Percentiles rank a stretch among this genome's conserved stretches.
phyloP scores from a whole-genome alignment of 2,113 vertebrate genomes.

The Hippopotamus amphibius region DNA sequence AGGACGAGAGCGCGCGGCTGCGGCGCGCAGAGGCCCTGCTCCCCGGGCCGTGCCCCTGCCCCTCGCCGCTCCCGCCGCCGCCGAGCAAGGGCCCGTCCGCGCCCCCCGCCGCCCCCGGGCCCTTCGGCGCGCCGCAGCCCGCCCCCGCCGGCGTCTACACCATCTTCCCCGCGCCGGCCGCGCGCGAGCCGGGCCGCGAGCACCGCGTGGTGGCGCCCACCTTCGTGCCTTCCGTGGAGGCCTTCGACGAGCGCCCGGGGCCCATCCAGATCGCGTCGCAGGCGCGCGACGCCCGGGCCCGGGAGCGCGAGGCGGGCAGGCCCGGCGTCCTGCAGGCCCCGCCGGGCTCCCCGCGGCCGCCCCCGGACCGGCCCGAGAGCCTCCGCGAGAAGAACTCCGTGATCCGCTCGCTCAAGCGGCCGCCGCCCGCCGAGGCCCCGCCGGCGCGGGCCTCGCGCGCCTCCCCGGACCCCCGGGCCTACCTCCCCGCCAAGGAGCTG shows the following conservation, averaged over 20 bases:
- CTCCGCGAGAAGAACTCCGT: conserved; percentile 94
- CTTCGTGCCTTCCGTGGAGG: conserved; percentile 97
- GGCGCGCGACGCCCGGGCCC: conserved; percentile 92
- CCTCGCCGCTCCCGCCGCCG: conserved; percentile 87
- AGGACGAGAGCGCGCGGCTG: conserved; percentile 89
- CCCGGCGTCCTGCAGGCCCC: conserved; percentile 88
- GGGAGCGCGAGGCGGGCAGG: conserved; percentile 87
- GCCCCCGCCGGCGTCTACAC: conserved; percentile 88
- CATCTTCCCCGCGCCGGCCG: conserved; percentile 86
- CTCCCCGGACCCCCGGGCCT: conserved; percentile 90
- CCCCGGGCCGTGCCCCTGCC: conserved; percentile 87
- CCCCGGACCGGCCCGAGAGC: conserved; percentile 82
- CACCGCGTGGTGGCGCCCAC: conserved; percentile 96
- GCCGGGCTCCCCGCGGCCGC: conserved; percentile 87
- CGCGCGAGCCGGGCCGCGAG: conserved; percentile 92
- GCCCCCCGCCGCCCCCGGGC: conserved; percentile 44
- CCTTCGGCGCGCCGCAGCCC: conserved; percentile 73
- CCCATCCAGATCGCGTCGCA: conserved; percentile 97
- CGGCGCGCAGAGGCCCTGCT: conserved; percentile 89
- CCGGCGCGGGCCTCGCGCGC: conserved; percentile 88
- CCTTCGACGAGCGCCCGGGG: conserved; percentile 94
- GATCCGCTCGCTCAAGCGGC: conserved; percentile 93
- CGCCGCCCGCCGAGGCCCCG: conserved; percentile 86
- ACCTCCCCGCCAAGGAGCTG: conserved; percentile 90
- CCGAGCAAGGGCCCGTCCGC: conserved; percentile 80